phyloP scores from a whole-genome alignment of 1,140 invertebrate genomes.

The Maconellicoccus hirsutus region DNA sequence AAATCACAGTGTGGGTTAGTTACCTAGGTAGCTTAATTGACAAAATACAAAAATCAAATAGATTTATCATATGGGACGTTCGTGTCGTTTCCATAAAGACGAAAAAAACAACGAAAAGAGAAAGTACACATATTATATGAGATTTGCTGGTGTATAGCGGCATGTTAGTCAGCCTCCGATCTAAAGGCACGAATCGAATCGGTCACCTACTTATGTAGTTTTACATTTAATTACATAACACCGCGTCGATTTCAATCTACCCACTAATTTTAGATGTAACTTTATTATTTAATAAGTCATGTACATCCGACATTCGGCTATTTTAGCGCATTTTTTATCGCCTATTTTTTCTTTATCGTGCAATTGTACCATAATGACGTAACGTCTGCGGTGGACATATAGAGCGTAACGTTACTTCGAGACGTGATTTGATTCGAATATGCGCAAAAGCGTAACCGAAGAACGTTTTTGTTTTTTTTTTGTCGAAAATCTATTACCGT shows the following conservation, averaged over 20 bases:
- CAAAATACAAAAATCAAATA: too few relatives aligned
- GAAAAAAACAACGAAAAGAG: neutral
- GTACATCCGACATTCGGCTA: neutral
- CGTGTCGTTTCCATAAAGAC: too few relatives aligned
- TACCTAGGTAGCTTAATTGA: too few relatives aligned
- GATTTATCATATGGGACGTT: too few relatives aligned
- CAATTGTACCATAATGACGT: neutral
- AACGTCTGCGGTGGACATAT: neutral
- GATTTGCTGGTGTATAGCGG: neutral
- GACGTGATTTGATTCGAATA: neutral
- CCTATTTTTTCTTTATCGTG: neutral
- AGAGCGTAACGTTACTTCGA: neutral
- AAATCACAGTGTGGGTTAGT: too few relatives aligned
- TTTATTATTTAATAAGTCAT: slow-evolving; percentile 1
- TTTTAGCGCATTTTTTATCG: neutral
- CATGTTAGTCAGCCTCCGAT: neutral
- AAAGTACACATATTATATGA: neutral
- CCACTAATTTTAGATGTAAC: neutral
- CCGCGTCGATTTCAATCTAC: neutral
- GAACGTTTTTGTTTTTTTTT: neutral
- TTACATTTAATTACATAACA: neutral
- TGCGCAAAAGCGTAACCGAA: neutral
- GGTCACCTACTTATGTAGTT: neutral
- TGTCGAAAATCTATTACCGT: neutral
- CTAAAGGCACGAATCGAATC: neutral